Evolutionary conservation across 1,140 invertebrate species (phyloP).

Genomic region (Helicoverpa zea): DNA sequence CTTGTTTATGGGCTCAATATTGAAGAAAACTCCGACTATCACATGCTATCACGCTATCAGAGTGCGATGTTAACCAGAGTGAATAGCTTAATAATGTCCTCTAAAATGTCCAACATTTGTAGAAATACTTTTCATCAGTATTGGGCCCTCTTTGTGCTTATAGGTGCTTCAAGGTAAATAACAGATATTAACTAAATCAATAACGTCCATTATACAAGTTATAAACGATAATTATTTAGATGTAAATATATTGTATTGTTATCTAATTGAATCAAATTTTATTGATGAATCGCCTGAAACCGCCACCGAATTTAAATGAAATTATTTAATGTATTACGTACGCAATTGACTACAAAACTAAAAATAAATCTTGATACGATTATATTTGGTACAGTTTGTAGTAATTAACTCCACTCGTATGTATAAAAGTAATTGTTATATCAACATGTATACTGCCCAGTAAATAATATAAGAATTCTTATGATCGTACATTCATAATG

Average conservation of each 20-base stretch:
- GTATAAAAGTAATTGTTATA: neutral
- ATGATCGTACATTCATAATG: neutral
- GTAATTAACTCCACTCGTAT: constrained; percentile 1
- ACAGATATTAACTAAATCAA: constrained; percentile 29
- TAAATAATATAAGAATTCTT: neutral
- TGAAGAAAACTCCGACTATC: neutral
- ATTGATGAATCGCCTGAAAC: constrained; percentile 33
- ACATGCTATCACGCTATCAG: too few relatives aligned
- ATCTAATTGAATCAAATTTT: constrained; percentile 45
- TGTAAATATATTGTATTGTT: constrained; percentile 42
- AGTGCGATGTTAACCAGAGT: too few relatives aligned
- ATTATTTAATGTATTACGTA: constrained; percentile 17
- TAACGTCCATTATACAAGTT: constrained; percentile 42
- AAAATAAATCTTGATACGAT: neutral
- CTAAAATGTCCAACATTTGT: too few relatives aligned
- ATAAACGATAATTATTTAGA: constrained; percentile 15
- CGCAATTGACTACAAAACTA: neutral
- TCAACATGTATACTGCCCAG: neutral
- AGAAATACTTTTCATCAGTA: neutral
- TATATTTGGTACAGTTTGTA: neutral
- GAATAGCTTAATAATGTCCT: too few relatives aligned
- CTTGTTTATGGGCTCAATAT: neutral
- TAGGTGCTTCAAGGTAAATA: constrained; percentile 29
- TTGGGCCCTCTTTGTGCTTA: constrained; percentile 26
- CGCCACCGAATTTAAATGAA: constrained; percentile 32